Evolutionary conservation across 2,888 invertebrate species (phyloP).

Genomic region (Nephrotoma flavescens): DNA sequence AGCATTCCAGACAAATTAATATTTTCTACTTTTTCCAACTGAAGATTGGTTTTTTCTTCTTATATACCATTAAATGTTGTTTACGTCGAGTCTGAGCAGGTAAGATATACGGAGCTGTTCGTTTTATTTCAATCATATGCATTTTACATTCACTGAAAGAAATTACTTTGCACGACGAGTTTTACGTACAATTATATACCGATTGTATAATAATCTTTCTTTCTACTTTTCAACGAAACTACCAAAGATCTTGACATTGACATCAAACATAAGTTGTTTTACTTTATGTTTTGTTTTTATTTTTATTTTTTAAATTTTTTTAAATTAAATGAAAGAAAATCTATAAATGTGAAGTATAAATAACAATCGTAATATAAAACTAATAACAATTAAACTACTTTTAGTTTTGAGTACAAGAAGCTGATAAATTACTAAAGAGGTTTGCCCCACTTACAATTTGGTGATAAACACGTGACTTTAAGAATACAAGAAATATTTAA

Average conservation of each 20-base stretch:
- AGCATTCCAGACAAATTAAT: neutral
- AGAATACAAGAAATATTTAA: too few relatives aligned
- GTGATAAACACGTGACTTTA: neutral
- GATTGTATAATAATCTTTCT: neutral
- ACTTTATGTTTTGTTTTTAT: neutral
- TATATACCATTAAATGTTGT: neutral
- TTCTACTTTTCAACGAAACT: neutral
- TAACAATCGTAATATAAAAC: neutral
- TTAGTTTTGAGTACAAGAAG: neutral
- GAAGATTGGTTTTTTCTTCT: neutral
- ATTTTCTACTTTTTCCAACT: neutral
- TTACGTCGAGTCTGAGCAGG: neutral
- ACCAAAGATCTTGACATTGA: neutral
- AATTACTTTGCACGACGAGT: neutral
- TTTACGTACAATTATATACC: neutral
- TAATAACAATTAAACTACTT: neutral
- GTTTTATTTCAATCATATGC: neutral
- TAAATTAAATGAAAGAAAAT: neutral
- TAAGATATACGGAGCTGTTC: neutral
- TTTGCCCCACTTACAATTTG: neutral
- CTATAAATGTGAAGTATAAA: neutral
- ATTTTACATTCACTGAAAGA: neutral
- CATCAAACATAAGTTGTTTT: neutral
- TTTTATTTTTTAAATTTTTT: neutral
- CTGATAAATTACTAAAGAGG: neutral